phyloP scores from a whole-genome alignment of 2,888 invertebrate species.

The Seira musarum region DNA sequence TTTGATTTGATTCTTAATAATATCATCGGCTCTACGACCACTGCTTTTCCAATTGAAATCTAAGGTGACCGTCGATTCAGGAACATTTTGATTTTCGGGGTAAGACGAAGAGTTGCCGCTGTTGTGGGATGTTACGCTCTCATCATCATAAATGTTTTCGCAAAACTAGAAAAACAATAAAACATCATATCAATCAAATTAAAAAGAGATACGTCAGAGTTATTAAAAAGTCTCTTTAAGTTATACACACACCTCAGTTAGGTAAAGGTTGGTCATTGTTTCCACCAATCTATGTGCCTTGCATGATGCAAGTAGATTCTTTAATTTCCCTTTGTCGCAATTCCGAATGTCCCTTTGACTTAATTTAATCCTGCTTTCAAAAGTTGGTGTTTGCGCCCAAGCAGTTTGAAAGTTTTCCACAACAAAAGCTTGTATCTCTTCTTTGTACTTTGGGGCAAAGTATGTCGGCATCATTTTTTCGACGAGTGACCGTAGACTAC shows the following conservation, averaged over 20 bases:
- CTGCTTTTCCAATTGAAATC: too few species aligned
- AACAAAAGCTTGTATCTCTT: neutral
- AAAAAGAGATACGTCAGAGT: too few species aligned
- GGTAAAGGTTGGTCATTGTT: slow-evolving; percentile 27
- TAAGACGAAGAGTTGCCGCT: too few species aligned
- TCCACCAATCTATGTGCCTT: slow-evolving; percentile 32
- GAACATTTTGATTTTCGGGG: too few species aligned
- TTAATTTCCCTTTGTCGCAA: slow-evolving; percentile 39
- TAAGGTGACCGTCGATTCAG: too few species aligned
- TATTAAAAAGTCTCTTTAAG: too few species aligned
- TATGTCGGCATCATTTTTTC: slow-evolving; percentile 38
- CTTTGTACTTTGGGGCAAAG: slow-evolving; percentile 35
- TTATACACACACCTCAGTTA: slow-evolving; percentile 30
- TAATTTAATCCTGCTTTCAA: slow-evolving; percentile 26
- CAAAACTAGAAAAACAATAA: too few species aligned
- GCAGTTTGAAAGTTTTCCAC: slow-evolving; percentile 12
- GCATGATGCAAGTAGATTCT: slow-evolving; percentile 32
- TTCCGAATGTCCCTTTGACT: slow-evolving; percentile 36
- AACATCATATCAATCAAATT: too few species aligned
- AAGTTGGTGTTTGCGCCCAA: slow-evolving; percentile 38
- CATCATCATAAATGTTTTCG: too few species aligned
- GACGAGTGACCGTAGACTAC: neutral
- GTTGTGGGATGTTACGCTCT: too few species aligned
- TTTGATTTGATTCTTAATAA: too few species aligned
- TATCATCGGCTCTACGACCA: too few species aligned